Evolutionary conservation across 2,113 vertebrate genomes (phyloP).

Genomic region (Psilopsiagon aymara): DNA sequence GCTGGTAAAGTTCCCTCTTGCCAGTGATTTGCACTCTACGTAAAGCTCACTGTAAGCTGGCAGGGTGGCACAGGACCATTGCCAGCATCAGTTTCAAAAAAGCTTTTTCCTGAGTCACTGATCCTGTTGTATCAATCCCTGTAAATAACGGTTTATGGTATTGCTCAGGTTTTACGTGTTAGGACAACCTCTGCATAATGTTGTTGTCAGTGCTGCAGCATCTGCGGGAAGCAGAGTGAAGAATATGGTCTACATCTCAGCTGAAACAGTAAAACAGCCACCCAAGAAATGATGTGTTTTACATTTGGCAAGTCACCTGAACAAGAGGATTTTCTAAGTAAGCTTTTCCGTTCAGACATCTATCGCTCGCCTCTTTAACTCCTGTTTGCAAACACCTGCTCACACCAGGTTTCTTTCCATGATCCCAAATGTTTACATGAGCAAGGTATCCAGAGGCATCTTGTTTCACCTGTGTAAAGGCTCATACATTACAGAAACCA

Average conservation of each 20-base stretch:
- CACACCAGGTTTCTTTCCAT: background rate
- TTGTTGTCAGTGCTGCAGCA: background rate
- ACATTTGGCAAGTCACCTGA: background rate
- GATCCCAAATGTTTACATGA: background rate
- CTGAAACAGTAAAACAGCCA: background rate
- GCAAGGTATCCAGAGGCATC: background rate
- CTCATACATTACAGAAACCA: background rate
- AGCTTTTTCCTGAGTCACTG: background rate
- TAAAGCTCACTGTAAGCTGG: background rate
- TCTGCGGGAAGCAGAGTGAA: background rate
- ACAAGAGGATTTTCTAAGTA: background rate
- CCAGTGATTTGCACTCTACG: background rate
- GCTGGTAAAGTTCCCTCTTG: background rate
- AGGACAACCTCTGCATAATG: background rate
- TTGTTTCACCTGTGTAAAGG: constrained; percentile 19
- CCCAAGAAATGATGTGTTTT: background rate
- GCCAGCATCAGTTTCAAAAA: background rate
- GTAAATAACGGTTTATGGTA: background rate
- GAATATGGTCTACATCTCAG: background rate
- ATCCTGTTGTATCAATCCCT: background rate
- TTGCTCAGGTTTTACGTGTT: background rate
- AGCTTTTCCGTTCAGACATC: background rate
- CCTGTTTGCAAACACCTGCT: background rate
- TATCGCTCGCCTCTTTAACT: background rate
- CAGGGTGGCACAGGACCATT: background rate